Conservation (phyloP, 2,797 vertebrate genomes). For the Premnoplex brunnescens region DNA sequence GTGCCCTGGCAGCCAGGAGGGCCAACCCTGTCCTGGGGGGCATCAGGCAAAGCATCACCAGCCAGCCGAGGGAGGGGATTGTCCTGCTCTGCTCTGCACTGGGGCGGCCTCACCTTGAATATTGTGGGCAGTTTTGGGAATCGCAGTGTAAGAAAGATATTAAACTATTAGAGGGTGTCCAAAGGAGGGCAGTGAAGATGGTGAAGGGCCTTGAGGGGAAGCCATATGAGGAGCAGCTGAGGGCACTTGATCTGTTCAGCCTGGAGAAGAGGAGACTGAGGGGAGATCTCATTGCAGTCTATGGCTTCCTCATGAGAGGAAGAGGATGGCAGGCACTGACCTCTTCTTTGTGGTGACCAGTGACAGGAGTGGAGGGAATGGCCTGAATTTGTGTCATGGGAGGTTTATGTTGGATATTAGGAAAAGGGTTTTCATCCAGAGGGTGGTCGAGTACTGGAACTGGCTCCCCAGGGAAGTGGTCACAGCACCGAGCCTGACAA, state of each 20-base stretch:
- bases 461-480: background rate
- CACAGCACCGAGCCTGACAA: background rate
- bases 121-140: background rate
- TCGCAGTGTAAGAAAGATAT: background rate
- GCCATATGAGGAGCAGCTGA: rapidly evolving
- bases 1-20: background rate
- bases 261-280: background rate
- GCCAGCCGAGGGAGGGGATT: background rate
- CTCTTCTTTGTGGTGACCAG: background rate
- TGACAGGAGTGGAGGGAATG: rapidly evolving
- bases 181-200: background rate
- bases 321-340: background rate
- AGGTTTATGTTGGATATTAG: background rate
- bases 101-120: background rate
- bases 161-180: background rate
- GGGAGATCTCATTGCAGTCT: background rate
- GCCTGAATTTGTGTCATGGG: background rate
- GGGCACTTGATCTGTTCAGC: background rate
- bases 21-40: background rate
- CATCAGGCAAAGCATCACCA: background rate
- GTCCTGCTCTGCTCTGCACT: background rate
- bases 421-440: background rate
- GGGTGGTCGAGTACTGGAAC: background rate
- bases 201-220: background rate
- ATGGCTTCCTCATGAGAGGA: background rate